Evolutionary conservation across 2,797 vertebrate species (phyloP).

Genomic region (Pelobates cultripes): DNA sequence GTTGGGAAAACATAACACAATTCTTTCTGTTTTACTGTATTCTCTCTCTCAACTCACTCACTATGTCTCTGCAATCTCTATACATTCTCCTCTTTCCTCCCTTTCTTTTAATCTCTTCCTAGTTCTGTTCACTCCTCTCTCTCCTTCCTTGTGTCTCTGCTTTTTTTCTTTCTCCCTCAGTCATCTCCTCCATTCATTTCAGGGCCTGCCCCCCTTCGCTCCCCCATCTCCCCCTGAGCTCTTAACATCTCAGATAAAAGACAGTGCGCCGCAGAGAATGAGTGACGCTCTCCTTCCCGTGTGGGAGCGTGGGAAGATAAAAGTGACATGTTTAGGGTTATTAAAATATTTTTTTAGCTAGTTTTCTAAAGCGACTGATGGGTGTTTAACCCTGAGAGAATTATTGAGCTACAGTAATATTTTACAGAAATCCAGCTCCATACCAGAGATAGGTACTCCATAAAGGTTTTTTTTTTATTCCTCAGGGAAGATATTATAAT

Average conservation of each 20-base stretch:
- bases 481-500: too few relatives aligned
- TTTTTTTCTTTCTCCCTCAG: conserved; percentile 17
- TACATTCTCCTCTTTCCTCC: neutral
- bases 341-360: conserved; percentile 51
- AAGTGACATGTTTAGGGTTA: conserved; percentile 57
- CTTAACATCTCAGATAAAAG: conserved; percentile 56
- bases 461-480: too few relatives aligned
- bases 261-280: conserved; percentile 44
- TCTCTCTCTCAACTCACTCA: too few relatives aligned
- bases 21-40: too few relatives aligned
- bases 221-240: conserved; percentile 45
- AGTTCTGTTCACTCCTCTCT: neutral
- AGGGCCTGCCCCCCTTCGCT: conserved; percentile 34
- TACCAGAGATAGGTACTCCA: neutral
- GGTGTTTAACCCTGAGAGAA: conserved; percentile 40
- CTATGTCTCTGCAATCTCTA: too few relatives aligned
- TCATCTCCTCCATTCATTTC: conserved; percentile 38
- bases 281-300: conserved; percentile 53
- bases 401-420: neutral
- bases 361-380: conserved; percentile 40
- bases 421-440: neutral
- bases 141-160: conserved; percentile 7
- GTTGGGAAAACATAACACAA: too few relatives aligned
- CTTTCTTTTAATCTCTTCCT: neutral
- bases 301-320: conserved; percentile 55